phyloP scores from a whole-genome alignment of 2,113 vertebrate species.

The Leptosomus discolor region DNA sequence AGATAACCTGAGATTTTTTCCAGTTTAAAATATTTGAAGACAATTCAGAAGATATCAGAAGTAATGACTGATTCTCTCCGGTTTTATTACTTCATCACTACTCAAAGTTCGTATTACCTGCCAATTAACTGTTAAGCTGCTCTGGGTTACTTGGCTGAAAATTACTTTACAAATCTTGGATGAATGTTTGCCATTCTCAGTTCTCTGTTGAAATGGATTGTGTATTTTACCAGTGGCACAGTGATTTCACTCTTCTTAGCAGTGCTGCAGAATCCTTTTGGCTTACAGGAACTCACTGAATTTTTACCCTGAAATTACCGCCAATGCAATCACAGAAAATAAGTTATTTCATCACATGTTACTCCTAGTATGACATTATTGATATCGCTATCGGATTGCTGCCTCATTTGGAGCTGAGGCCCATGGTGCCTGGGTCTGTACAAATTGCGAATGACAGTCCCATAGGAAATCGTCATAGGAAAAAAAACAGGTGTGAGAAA shows the following conservation, averaged over 20 bases:
- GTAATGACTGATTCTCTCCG: background rate
- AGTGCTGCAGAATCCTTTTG: background rate
- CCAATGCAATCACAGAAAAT: background rate
- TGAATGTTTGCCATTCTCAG: background rate
- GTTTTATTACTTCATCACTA: background rate
- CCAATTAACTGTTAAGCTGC: background rate
- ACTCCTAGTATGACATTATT: fast-evolving
- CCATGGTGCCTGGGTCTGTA: background rate
- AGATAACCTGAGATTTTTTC: background rate
- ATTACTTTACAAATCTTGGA: background rate
- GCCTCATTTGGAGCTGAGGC: background rate
- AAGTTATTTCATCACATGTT: background rate
- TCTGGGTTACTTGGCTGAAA: constrained; percentile 3
- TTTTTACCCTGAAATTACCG: background rate
- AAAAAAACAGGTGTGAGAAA: background rate
- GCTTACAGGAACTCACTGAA: background rate
- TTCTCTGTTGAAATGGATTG: background rate
- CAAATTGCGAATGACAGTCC: background rate
- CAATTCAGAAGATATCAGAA: background rate
- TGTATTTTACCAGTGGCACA: background rate
- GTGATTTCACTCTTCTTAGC: background rate
- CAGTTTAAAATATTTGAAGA: background rate
- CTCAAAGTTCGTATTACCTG: background rate
- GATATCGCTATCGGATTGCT: background rate
- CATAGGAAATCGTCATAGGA: background rate